phyloP scores from a whole-genome alignment of 1,140 invertebrate species.

The Holotrichia oblita region DNA sequence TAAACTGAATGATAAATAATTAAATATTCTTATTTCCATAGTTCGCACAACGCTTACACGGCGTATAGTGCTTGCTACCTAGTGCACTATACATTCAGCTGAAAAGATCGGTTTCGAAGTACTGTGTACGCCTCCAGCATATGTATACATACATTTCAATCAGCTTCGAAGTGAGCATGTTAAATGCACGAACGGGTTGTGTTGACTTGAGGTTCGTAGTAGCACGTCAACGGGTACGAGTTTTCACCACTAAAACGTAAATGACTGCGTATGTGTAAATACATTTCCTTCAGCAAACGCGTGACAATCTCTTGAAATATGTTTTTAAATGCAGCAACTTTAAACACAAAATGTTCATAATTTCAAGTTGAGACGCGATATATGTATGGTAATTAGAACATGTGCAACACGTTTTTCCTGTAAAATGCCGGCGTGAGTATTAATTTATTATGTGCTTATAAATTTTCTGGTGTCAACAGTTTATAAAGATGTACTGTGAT shows the following conservation, averaged over 20 bases:
- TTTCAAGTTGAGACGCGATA: background rate
- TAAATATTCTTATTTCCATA: too few species aligned
- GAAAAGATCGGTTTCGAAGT: too few species aligned
- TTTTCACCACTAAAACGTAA: constrained; percentile 11
- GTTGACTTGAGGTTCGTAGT: constrained; percentile 16
- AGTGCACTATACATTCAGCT: too few species aligned
- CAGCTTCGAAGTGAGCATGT: background rate
- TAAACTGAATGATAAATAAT: too few species aligned
- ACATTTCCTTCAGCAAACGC: background rate
- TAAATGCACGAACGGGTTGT: constrained; percentile 5
- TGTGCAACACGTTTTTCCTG: constrained; percentile 1
- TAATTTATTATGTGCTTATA: too few species aligned
- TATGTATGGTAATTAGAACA: background rate
- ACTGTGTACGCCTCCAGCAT: too few species aligned
- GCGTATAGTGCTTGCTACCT: too few species aligned
- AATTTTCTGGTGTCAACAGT: too few species aligned
- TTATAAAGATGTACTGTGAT: too few species aligned
- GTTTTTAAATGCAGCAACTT: background rate
- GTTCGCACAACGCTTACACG: too few species aligned
- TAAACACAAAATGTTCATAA: constrained; percentile 15
- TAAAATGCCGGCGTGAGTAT: too few species aligned
- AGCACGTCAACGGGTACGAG: background rate
- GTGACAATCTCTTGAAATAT: constrained; percentile 17
- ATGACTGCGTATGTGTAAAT: background rate
- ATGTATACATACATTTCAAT: constrained; percentile 21